Base-by-base conservation (phyloP, 2,113 vertebrate species). In the Speoplatyrhinus poulsoni region DNA sequence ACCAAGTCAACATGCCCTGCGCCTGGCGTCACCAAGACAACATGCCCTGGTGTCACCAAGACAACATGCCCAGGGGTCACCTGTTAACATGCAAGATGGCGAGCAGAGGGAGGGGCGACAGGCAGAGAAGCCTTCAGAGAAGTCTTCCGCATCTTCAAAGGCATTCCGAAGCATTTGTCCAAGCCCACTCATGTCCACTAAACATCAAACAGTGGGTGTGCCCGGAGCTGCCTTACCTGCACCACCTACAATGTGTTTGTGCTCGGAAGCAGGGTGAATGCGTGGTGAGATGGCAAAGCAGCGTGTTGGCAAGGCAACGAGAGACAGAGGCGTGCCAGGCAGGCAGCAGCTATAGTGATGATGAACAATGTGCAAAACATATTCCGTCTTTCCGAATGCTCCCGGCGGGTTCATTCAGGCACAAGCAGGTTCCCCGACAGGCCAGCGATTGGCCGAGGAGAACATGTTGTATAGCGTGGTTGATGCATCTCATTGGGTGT, bases 221-320 rank as follows among this genome's bases (percentile, higher is more conserved):
- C 36, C 52, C 16, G 33, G n/a, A 67, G 66, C 62, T 53, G 11
- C 49, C 79, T 87, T 86, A 87, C 86, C 83, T 88, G 73, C 56
- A 52, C 53, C 5, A 36, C 66, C 12, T 59, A 12, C 67, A 59
- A 2, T 48, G 32, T 60, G 7, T 36, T 10, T 54, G 26, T 26
- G n/a, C n/a, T 15, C n/a, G 36, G 50, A 58, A 76, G 36, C 62
- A 56, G 13, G 26, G 46, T 69, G 63, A 60, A 56, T 15, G 60
- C 33, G 32, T 33, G 6, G 60, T 57, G 46, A 70, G 46, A 68
- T 76, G 75, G 58, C 52, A 65, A 56, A 64, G 55, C 60, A 65
- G 49, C 36, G 58, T 72, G 17, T 69, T 52, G 26, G 13, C 16
- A 70, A 79, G 72, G 61, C 36, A 69, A 61, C 61, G 67, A 71